Conservation (phyloP, 2,113 vertebrate species). For the Ariopsis seemanni region DNA sequence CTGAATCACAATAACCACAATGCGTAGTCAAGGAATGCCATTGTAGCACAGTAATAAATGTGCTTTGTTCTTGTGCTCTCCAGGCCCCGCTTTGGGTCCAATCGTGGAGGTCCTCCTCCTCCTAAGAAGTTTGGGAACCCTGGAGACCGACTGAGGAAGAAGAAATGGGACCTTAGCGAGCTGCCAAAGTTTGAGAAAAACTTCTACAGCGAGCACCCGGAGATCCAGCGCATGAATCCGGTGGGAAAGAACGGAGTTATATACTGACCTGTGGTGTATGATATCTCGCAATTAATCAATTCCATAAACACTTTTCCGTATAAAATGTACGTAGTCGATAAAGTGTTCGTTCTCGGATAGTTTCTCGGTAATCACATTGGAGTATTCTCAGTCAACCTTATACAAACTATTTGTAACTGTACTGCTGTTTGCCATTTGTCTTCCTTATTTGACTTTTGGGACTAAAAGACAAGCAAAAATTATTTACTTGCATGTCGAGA, state of each 20-base stretch:
- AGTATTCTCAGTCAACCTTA: not conserved
- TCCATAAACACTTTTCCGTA: not conserved
- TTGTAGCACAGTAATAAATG: not conserved
- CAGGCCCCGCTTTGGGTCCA: conserved; percentile 76
- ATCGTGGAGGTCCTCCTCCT: conserved; percentile 78
- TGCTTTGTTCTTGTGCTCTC: not conserved
- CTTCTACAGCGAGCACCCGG: conserved; percentile 90
- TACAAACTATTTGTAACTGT: not conserved
- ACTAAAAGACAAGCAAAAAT: not conserved
- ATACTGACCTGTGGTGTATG: not conserved
- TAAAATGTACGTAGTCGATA: not conserved
- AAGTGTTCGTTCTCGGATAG: not conserved
- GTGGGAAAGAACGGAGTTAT: conserved; percentile 60
- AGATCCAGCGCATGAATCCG: conserved; percentile 83
- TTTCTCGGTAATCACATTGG: not conserved
- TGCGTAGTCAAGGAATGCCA: not conserved
- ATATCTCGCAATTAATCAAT: not conserved
- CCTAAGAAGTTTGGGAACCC: conserved; percentile 93
- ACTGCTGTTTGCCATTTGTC: not conserved
- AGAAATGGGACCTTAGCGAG: conserved; percentile 93
- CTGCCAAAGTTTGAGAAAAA: conserved; percentile 98
- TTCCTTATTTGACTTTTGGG: not conserved
- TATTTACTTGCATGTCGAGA: not conserved
- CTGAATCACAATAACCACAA: not conserved
- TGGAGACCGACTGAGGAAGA: conserved; percentile 92